A percentile compares a stretch with the other conserved stretches of the same genome.
Conservation (phyloP, 2,113 vertebrate genomes). For the Phainopepla nitens region DNA sequence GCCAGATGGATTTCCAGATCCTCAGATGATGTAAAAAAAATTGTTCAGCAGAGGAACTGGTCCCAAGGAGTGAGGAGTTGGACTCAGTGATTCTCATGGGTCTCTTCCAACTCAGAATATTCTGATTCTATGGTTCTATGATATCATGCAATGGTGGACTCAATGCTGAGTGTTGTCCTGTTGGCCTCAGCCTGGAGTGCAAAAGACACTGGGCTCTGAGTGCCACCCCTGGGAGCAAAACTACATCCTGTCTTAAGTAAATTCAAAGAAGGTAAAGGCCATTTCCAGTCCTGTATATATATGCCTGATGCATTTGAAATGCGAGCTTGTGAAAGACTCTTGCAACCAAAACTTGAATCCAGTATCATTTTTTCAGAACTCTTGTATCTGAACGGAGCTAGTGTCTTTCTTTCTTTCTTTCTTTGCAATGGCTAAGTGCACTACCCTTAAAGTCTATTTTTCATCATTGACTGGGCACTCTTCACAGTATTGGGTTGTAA, state of each 20-base stretch:
- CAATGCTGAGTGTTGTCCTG: not conserved
- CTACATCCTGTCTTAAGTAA: not conserved
- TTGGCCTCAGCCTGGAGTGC: not conserved
- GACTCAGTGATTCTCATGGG: not conserved
- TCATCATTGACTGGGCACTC: conserved; percentile 52
- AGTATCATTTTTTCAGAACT: conserved; percentile 28
- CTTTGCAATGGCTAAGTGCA: conserved; percentile 53
- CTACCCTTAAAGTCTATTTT: conserved; percentile 66
- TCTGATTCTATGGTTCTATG: not conserved
- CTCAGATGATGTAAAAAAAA: not conserved
- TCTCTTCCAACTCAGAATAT: not conserved
- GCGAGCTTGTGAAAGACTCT: conserved; percentile 8
- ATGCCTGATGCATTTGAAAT: not conserved
- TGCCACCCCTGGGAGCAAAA: not conserved
- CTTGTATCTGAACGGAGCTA: not conserved
- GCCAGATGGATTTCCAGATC: not conserved
- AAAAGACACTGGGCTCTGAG: not conserved
- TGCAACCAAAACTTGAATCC: conserved; percentile 48
- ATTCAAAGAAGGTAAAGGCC: not conserved
- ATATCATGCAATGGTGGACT: not conserved
- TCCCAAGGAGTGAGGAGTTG: not conserved
- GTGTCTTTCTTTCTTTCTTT: not conserved
- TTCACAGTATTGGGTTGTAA: conserved; percentile 74
- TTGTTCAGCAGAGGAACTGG: not conserved
- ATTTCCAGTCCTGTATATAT: not conserved